Evolutionary conservation across 92 coral and sea anemone species (phyloP).

Genomic region (Paragorgia papillata): DNA sequence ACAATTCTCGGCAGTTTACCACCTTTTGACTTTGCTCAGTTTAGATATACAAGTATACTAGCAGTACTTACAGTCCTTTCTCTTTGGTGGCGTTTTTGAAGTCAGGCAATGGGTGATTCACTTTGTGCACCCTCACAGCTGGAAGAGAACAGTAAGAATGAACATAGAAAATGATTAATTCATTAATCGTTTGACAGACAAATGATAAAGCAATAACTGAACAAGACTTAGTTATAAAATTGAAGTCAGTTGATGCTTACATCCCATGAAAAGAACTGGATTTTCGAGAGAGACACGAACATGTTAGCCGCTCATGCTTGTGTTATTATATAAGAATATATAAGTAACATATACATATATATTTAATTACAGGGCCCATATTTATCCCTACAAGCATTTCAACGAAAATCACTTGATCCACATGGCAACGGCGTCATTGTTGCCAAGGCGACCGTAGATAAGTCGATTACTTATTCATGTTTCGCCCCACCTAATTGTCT

Average conservation of each 20-base stretch:
- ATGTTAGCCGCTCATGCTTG: no score
- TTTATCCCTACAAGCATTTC: neutral
- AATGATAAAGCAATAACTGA: neutral
- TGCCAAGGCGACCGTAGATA: constrained; percentile 12
- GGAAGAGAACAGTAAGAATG: constrained; percentile 18
- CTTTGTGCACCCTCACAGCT: constrained; percentile 59
- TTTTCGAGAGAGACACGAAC: no score
- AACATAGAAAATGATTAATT: neutral
- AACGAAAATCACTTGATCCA: neutral
- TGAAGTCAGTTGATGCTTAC: constrained; percentile 55
- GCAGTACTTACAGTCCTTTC: constrained; percentile 78
- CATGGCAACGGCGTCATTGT: constrained; percentile 28
- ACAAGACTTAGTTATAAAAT: neutral
- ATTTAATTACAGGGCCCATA: no score
- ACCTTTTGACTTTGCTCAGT: no score
- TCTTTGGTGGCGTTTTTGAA: constrained; percentile 84
- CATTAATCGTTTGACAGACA: neutral
- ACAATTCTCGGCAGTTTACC: no score
- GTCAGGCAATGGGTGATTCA: constrained; percentile 90
- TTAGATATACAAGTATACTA: no score
- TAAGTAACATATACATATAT: no score
- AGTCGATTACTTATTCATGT: no score
- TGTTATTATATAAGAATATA: no score
- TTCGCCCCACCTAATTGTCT: no score
- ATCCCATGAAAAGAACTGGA: constrained; percentile 49